Percentiles rank a stretch among this genome's conserved stretches.
These are phyloP conservation scores for Caenorhabditis becei DNA, from an alignment of 2,888 invertebrate species.

Conservation along the genomic window DNA sequence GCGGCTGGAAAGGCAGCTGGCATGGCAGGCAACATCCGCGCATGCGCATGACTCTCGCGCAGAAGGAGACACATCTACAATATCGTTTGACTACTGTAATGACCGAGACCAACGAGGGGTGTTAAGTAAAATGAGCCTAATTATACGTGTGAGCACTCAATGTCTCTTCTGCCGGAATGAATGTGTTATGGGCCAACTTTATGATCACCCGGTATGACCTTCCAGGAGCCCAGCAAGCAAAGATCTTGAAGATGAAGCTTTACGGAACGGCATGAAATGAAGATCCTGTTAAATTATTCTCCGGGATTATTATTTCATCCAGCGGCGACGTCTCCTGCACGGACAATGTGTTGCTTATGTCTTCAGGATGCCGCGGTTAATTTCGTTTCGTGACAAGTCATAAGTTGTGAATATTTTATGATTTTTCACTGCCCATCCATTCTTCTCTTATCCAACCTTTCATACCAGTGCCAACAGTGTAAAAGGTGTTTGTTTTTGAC, in stretches of 20 bases:
- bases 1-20: slow-evolving; percentile 57
- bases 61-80: slow-evolving; percentile 22
- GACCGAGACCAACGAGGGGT: slow-evolving; percentile 41
- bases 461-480: no score
- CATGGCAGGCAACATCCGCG: slow-evolving; percentile 41
- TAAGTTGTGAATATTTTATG: slow-evolving; percentile 60
- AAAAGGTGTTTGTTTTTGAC: no score
- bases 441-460: not conserved
- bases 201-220: not conserved
- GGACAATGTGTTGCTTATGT: slow-evolving; percentile 56
- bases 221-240: no score
- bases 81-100: slow-evolving; percentile 62
- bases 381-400: slow-evolving; percentile 55
- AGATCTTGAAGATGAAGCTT: not conserved
- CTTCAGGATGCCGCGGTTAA: slow-evolving; percentile 53
- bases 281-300: slow-evolving; percentile 28
- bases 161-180: not conserved
- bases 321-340: slow-evolving; percentile 30
- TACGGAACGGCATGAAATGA: slow-evolving; percentile 5
- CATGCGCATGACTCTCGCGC: slow-evolving; percentile 52
- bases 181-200: not conserved
- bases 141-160: slow-evolving; percentile 43
- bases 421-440: slow-evolving; percentile 40
- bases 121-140: slow-evolving; percentile 58
- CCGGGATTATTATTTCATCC: slow-evolving; percentile 48